Evolutionary conservation across 2,113 vertebrate species (phyloP).

Genomic region (Hystrix brachyura): DNA sequence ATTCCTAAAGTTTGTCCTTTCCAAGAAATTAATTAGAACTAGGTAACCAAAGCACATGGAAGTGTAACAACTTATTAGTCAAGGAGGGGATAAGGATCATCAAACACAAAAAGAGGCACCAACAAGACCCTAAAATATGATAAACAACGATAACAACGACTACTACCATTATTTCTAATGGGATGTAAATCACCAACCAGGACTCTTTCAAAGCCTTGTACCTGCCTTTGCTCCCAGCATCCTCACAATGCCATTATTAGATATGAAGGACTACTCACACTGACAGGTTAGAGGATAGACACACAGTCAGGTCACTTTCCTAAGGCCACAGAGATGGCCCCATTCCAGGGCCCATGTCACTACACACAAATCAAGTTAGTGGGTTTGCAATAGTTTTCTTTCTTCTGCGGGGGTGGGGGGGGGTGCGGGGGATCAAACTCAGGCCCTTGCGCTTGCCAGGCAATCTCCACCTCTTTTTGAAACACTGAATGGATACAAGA

Average conservation of each 20-base stretch:
- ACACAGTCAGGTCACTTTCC: not conserved
- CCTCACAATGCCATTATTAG: not conserved
- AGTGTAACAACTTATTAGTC: not conserved
- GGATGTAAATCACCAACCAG: not conserved
- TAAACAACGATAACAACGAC: not conserved
- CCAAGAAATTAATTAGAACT: not conserved
- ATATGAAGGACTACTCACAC: not conserved
- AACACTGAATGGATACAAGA: not conserved
- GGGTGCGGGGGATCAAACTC: too few relatives aligned
- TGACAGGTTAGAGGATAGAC: not conserved
- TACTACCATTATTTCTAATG: rapidly evolving
- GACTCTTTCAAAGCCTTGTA: not conserved
- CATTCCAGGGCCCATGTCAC: not conserved
- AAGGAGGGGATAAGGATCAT: not conserved
- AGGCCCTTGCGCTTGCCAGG: too few relatives aligned
- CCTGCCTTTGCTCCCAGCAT: too few relatives aligned
- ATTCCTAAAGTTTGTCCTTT: not conserved
- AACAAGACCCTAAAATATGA: not conserved
- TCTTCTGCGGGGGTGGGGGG: too few relatives aligned
- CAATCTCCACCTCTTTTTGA: not conserved
- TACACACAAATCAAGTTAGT: not conserved
- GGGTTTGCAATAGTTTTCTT: not conserved
- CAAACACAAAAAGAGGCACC: not conserved
- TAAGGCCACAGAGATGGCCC: not conserved
- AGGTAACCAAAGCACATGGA: not conserved